Conservation (phyloP, 2,113 vertebrate genomes). For the Glaucidium brasilianum region DNA sequence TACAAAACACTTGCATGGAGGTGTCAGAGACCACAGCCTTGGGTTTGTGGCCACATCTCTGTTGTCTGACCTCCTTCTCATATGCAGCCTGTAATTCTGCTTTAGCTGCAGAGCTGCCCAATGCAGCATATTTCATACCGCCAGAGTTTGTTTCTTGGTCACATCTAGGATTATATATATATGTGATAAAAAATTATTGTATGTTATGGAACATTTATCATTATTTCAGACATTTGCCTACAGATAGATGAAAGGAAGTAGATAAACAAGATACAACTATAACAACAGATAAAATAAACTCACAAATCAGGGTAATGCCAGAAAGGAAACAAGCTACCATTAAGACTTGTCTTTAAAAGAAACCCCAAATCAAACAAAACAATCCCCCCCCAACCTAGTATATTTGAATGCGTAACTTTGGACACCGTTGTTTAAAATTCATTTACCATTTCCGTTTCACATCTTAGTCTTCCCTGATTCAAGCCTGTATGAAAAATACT, state of each 20-base stretch:
- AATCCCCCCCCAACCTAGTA: not conserved
- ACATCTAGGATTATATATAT: not conserved
- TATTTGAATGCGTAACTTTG: not conserved
- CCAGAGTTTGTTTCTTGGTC: not conserved
- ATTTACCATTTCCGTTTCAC: not conserved
- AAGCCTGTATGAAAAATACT: not conserved
- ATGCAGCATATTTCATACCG: not conserved
- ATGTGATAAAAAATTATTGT: not conserved
- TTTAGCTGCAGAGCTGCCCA: not conserved
- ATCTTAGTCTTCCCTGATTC: not conserved
- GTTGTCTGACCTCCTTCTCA: not conserved
- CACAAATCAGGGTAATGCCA: not conserved
- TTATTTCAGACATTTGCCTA: not conserved
- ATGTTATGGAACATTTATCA: not conserved
- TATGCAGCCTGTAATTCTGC: not conserved
- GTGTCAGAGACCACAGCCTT: not conserved
- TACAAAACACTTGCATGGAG: not conserved
- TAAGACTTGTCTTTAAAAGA: not conserved
- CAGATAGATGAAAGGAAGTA: not conserved
- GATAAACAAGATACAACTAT: not conserved
- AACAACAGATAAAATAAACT: not conserved
- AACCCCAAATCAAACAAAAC: not conserved
- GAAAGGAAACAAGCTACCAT: not conserved
- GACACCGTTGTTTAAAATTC: not conserved
- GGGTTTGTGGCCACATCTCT: not conserved